phyloP scores from a whole-genome alignment of 2,113 vertebrate genomes.

The Mystacornis crossleyi region DNA sequence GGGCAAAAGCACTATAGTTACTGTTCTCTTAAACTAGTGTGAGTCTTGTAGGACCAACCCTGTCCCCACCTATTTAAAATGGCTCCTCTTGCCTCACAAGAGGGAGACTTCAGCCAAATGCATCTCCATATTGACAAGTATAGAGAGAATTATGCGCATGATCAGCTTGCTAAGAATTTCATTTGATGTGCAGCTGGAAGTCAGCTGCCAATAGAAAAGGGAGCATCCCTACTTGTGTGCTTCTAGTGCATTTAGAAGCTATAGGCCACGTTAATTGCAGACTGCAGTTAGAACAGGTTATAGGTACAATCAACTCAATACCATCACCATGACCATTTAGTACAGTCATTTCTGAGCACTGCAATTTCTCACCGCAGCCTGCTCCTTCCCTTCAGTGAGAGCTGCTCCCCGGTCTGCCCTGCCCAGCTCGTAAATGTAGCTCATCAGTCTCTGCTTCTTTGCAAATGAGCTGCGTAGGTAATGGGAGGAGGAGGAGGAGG shows the following conservation, averaged over 20 bases:
- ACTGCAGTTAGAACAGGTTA: background rate
- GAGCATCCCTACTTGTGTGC: background rate
- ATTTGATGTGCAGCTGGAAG: background rate
- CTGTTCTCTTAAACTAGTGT: background rate
- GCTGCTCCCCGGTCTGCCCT: background rate
- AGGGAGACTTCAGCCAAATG: background rate
- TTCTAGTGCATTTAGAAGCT: background rate
- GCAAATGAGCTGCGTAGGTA: background rate
- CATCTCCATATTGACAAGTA: background rate
- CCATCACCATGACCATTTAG: background rate
- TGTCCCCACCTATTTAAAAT: background rate
- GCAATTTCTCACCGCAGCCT: background rate
- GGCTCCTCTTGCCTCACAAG: background rate
- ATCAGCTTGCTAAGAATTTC: background rate
- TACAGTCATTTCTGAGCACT: background rate
- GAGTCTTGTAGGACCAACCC: background rate
- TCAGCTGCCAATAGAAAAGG: background rate
- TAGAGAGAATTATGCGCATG: background rate
- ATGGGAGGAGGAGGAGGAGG: background rate
- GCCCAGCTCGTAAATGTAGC: constrained; percentile 8
- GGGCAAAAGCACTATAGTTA: background rate
- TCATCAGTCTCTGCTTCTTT: constrained; percentile 14
- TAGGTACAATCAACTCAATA: background rate
- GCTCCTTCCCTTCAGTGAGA: background rate
- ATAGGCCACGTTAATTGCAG: background rate